Conservation (phyloP, 2,888 invertebrate genomes). For the Danaus chrysippus region DNA sequence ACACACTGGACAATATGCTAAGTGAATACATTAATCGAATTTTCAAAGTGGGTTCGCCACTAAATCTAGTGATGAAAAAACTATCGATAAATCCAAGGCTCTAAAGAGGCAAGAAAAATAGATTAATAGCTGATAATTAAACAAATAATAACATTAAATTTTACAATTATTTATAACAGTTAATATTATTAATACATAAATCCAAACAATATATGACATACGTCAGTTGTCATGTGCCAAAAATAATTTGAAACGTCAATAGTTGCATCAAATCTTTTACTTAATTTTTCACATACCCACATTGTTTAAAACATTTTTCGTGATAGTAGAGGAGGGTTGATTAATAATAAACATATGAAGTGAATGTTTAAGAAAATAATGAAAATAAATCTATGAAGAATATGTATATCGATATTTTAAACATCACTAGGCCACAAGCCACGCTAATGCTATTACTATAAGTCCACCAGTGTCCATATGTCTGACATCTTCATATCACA, state of each 20-base stretch:
- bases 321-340: too few species aligned
- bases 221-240: too few species aligned
- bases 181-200: too few species aligned
- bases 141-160: too few species aligned
- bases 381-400: background rate
- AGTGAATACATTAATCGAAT: conserved; percentile 73
- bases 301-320: too few species aligned
- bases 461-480: conserved; percentile 62
- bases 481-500: conserved; percentile 48
- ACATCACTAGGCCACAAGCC: conserved; percentile 50
- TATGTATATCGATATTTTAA: conserved; percentile 18
- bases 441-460: conserved; percentile 74
- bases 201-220: too few species aligned
- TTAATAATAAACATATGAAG: too few species aligned
- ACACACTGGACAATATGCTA: conserved; percentile 66
- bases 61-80: conserved; percentile 35
- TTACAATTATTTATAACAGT: too few species aligned
- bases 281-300: too few species aligned
- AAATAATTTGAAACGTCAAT: too few species aligned
- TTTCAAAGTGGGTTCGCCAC: conserved; percentile 63
- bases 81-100: conserved; percentile 12
- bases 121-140: background rate
- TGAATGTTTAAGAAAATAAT: too few species aligned
- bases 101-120: conserved; percentile 9
- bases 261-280: too few species aligned